Percentiles rank a stretch among this genome's conserved stretches.
Conservation (phyloP, 2,888 invertebrate genomes). For the Colostygia pectinataria region DNA sequence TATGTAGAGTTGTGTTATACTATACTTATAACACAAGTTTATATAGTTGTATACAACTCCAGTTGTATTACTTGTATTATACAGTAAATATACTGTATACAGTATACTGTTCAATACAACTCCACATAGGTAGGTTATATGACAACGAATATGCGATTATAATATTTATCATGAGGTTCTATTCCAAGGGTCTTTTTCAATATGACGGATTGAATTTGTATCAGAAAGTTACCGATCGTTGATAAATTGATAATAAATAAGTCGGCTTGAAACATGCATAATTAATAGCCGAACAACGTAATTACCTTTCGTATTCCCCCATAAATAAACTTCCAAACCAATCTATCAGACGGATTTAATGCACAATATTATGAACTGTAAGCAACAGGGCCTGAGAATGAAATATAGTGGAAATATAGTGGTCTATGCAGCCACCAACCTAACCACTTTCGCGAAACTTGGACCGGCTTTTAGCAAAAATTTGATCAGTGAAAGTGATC, state of each 20-base stretch:
- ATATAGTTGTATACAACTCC: too few relatives aligned
- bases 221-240: too few relatives aligned
- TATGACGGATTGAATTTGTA: too few relatives aligned
- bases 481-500: constrained; percentile 80
- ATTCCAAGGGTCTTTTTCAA: too few relatives aligned
- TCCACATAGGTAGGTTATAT: too few relatives aligned
- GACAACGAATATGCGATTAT: too few relatives aligned
- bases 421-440: constrained; percentile 59
- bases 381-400: constrained; percentile 44
- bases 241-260: background rate
- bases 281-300: constrained; percentile 3
- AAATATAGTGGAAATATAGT: constrained; percentile 39
- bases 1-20: too few relatives aligned
- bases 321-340: constrained; percentile 5
- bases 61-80: too few relatives aligned
- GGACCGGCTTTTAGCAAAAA: constrained; percentile 82
- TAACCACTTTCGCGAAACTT: constrained; percentile 77
- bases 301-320: background rate
- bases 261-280: background rate
- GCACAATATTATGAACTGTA: constrained; percentile 34
- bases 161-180: too few relatives aligned
- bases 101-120: too few relatives aligned
- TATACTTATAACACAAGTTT: too few relatives aligned
- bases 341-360: constrained; percentile 7
- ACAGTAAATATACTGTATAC: too few relatives aligned